These are phyloP conservation scores for Zophobas morio DNA, from an alignment of 1,140 invertebrate genomes.

Conservation along the genomic window DNA sequence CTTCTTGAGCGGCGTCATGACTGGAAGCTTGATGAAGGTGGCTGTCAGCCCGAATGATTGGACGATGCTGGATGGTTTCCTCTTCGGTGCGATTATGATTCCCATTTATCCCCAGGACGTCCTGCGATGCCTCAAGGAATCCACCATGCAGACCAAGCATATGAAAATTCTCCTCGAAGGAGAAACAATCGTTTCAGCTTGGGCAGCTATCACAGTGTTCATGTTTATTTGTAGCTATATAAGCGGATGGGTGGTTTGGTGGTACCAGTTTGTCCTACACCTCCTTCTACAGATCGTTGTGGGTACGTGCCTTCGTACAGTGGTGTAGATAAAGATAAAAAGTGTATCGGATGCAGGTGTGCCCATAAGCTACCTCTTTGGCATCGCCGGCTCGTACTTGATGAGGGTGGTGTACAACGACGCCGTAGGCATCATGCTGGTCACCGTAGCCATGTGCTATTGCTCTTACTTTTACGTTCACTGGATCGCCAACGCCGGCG, in stretches of 20 bases:
- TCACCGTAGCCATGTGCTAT: not conserved
- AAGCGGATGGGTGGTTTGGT: not conserved
- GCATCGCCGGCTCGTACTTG: not conserved
- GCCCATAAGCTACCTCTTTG: not conserved
- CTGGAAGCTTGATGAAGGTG: not conserved
- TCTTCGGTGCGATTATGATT: not conserved
- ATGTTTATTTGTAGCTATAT: not conserved
- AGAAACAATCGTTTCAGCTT: not conserved
- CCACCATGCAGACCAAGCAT: slow-evolving; percentile 4
- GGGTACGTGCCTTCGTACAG: not conserved
- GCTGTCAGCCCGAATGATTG: not conserved
- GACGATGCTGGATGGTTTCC: not conserved
- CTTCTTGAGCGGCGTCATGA: not conserved
- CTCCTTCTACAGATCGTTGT: not conserved
- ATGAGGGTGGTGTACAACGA: slow-evolving; percentile 5
- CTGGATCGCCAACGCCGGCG: not conserved
- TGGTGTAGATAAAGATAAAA: too few relatives aligned
- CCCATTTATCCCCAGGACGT: slow-evolving; percentile 5
- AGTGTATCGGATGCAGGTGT: not conserved
- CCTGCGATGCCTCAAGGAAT: slow-evolving; percentile 8
- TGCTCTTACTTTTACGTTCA: not conserved
- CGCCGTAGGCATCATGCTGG: not conserved
- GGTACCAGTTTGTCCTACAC: slow-evolving; percentile 2
- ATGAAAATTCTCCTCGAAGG: slow-evolving; percentile 5
- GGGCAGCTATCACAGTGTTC: not conserved